Percentiles rank a stretch among this genome's conserved stretches.
phyloP scores from a whole-genome alignment of 1,140 invertebrate genomes.

The Uloborus diversus region DNA sequence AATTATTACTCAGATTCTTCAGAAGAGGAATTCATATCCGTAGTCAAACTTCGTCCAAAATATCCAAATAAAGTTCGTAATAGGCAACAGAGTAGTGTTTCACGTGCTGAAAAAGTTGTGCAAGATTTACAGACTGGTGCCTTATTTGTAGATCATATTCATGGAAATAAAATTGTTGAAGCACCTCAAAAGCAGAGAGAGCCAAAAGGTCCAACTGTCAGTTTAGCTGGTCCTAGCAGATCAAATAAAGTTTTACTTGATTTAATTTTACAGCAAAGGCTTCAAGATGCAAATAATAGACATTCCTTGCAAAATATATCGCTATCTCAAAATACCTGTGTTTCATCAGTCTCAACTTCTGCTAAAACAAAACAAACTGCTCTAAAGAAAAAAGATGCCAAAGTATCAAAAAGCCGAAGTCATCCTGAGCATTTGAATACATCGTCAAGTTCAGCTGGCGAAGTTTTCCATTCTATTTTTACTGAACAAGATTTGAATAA shows the following conservation, averaged over 20 bases:
- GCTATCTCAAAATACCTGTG: background rate
- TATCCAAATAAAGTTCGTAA: slow-evolving; percentile 71
- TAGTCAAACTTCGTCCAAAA: slow-evolving; percentile 69
- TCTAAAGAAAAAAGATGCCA: slow-evolving; percentile 42
- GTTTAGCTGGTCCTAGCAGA: slow-evolving; percentile 31
- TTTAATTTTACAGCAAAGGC: slow-evolving; percentile 51
- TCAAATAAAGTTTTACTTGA: slow-evolving; percentile 55
- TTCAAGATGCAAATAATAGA: slow-evolving; percentile 49
- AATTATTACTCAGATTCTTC: slow-evolving; percentile 84
- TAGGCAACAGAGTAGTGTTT: slow-evolving; percentile 57
- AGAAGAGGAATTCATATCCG: slow-evolving; percentile 74
- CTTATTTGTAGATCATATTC: slow-evolving; percentile 61
- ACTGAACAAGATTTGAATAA: slow-evolving; percentile 62
- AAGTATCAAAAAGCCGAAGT: slow-evolving; percentile 27
- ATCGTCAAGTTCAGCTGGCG: slow-evolving; percentile 26
- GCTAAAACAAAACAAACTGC: slow-evolving; percentile 13
- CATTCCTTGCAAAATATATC: slow-evolving; percentile 4
- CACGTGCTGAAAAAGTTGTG: slow-evolving; percentile 69
- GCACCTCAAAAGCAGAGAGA: slow-evolving; percentile 36
- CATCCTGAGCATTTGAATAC: slow-evolving; percentile 47
- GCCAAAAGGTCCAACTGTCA: slow-evolving; percentile 2
- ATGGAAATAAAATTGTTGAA: slow-evolving; percentile 23
- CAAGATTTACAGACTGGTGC: slow-evolving; percentile 67
- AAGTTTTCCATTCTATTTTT: slow-evolving; percentile 58
- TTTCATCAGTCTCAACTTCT: slow-evolving; percentile 9